Base-by-base conservation (phyloP, 2,797 vertebrate species). In the Aselliscus stoliczkanus region DNA sequence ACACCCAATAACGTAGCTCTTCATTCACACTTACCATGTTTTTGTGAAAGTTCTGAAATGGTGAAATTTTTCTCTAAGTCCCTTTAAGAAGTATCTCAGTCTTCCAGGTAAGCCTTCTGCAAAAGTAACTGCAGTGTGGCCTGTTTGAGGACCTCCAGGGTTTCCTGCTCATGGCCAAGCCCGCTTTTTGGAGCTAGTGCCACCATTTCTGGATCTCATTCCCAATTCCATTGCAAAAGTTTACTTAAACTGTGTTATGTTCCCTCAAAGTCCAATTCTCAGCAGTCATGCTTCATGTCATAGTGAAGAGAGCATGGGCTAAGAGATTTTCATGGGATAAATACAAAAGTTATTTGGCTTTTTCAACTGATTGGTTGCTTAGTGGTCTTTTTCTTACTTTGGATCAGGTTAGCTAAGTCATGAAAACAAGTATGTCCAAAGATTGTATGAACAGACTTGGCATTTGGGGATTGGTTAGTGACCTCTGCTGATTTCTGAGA, bases 81-180 rank as follows among this genome's bases (percentile, higher is more conserved):
- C 23, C 5, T 37, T 54, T n/a, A 14, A 52, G 13, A 67, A 58
- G 20, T 0, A 0, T 23, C 56, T 77, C 73, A 54, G 13, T 1
- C 9, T 7, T 80, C n/a, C 7, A 64, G 20, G 17, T 23, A 27
- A n/a, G 20, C 5, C 31, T 87, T n/a, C 50, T 39, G 50, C 1
- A 13, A 12, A 34, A 17, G 18, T 54, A 11, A 3, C 6, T 29
- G 1, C 25, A 25, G 0, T 39, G 14, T 7, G 20, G 7, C 3
- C 29, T 85, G 21, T 11, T 20, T 4, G 14, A 10, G 27, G 27
- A 0, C 9, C 8, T 9, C 2, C 4, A 6, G 20, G 1, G 4
- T 12, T 82, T 23, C 5, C 44, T 29, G 21, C n/a, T 83, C 4
- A 50, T 0, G 6, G 58, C 27, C 5, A 13, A 42, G n/a, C 7